A percentile compares a stretch with the other conserved stretches of the same genome.
Evolutionary conservation across 2,888 invertebrate species (phyloP).

Genomic region (Leucoma salicis): DNA sequence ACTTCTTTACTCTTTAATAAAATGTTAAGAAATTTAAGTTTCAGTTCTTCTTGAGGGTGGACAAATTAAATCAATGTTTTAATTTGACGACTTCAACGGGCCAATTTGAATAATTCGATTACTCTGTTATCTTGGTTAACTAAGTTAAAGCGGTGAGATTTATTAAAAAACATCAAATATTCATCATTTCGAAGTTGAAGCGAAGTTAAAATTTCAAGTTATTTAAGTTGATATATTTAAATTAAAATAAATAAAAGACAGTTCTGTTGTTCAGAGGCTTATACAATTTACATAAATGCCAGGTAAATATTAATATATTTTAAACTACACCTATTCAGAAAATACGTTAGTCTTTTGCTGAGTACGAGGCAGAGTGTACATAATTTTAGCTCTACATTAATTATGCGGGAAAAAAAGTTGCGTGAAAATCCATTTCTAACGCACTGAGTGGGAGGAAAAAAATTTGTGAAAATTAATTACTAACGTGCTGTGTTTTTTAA

Average conservation of each 20-base stretch:
- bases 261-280: conserved; percentile 17
- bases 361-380: no score
- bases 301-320: no score
- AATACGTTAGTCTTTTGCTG: no score
- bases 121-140: conserved; percentile 52
- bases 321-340: no score
- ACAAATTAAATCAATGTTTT: conserved; percentile 60
- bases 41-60: conserved; percentile 33
- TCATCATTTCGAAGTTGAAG: conserved; percentile 39
- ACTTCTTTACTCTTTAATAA: no score
- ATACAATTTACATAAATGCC: no score
- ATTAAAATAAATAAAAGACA: conserved; percentile 18
- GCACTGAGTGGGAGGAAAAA: no score
- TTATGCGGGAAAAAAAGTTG: no score
- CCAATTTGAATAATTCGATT: conserved; percentile 68
- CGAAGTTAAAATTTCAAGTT: conserved; percentile 25
- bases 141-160: conserved; percentile 49
- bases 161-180: conserved; percentile 56
- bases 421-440: no score
- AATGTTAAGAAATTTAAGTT: conserved; percentile 27
- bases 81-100: conserved; percentile 59
- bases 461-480: no score
- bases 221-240: conserved; percentile 24
- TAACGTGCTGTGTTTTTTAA: no score
- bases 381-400: no score